Base-by-base conservation (phyloP, 2,797 vertebrate genomes). In the Rhinatrema bivittatum region DNA sequence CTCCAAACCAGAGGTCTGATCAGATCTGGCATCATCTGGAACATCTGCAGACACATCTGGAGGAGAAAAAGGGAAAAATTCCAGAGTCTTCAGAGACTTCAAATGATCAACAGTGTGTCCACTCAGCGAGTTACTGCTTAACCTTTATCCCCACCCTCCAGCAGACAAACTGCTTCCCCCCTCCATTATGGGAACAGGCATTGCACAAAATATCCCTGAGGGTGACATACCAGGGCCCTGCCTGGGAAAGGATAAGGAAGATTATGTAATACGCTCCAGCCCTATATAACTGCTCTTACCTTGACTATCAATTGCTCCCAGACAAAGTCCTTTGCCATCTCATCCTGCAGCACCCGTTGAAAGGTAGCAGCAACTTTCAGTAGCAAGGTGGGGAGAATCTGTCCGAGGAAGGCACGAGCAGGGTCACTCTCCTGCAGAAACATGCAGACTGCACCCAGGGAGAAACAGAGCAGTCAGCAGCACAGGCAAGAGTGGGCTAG, bases 381-480 rank as follows among this genome's bases (percentile, higher is more conserved):
- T 64, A 94, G 66, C 52, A 94, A 60, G 0, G 1, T 31, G 16
- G 23, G 29, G 37, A 68, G 66, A 5, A 71, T 70, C 22, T 64
- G 61, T 38, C 2, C 66, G 68, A 85, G 87, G 46, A 84, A 70
- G 24, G 79, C 66, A 32, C 66, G 79, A 9, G 87, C 88, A 42
- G 72, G 34, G 5, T 29, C 20, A 47, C 85, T 92, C 62, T 88
- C 85, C 53, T 93, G 91, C 40, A 94, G 20, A 48, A 87, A 87
- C 82, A 91, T 84, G 45, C 85, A 88, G 15, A 78, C 91, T 94
- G 29, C n/a, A n/a, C n/a, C n/a, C n/a, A n/a, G n/a, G n/a, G n/a
- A 50, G 15, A 31, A 4, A 12, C 0, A 0, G 19, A 20, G 7
- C 20, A 35, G 32, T 14, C 7, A 25, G 13, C 3, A 2, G 4